Conservation (phyloP, 1,140 invertebrate genomes). For the Bombus ignitus region DNA sequence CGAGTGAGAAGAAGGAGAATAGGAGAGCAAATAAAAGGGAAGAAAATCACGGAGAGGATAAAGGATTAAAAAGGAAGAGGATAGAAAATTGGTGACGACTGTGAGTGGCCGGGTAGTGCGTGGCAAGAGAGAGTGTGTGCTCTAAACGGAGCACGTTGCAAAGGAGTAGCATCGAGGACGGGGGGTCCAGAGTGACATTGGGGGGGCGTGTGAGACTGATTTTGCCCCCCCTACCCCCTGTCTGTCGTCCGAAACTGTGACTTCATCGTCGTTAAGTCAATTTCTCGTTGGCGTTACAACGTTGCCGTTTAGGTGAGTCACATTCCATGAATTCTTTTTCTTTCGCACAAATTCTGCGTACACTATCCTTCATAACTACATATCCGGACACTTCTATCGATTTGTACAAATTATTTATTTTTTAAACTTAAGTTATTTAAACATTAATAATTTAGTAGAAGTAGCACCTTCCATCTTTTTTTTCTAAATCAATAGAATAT, state of each 20-base stretch:
- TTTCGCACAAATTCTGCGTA: not conserved
- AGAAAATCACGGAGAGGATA: not conserved
- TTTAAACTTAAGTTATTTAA: too few relatives aligned
- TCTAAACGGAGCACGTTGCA: slow-evolving; percentile 40
- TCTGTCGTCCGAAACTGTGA: slow-evolving; percentile 43
- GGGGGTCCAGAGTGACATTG: slow-evolving; percentile 64
- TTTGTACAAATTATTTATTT: too few relatives aligned
- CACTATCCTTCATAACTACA: too few relatives aligned
- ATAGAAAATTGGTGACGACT: slow-evolving; percentile 25
- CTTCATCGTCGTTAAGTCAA: slow-evolving; percentile 41
- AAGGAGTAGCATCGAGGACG: slow-evolving; percentile 52
- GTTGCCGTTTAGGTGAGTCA: slow-evolving; percentile 69
- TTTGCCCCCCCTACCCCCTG: slow-evolving; percentile 65
- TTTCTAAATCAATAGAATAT: too few relatives aligned
- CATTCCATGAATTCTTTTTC: slow-evolving; percentile 23
- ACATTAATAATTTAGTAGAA: too few relatives aligned
- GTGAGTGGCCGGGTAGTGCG: slow-evolving; percentile 39
- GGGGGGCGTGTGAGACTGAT: slow-evolving; percentile 70
- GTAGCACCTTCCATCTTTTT: too few relatives aligned
- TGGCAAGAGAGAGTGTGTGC: slow-evolving; percentile 41
- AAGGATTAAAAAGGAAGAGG: not conserved
- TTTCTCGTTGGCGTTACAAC: slow-evolving; percentile 57
- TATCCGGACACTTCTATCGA: too few relatives aligned
- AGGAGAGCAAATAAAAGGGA: not conserved
- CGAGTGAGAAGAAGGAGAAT: not conserved